Conservation (phyloP, 2,888 invertebrate genomes). For the Xiphydria camelus region DNA sequence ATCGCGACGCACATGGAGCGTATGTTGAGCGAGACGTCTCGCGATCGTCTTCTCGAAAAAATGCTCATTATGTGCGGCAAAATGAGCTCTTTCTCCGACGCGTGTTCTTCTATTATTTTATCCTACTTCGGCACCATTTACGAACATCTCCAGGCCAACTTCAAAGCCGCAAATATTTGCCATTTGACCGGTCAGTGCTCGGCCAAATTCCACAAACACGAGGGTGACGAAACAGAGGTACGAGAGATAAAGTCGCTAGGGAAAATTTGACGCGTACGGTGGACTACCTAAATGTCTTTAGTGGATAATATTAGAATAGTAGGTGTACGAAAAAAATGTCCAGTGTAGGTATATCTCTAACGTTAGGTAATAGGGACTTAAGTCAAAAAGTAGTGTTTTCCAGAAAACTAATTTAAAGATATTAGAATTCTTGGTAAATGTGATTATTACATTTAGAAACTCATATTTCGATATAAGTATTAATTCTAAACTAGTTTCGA, state of each 20-base stretch:
- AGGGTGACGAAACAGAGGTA: conserved; percentile 61
- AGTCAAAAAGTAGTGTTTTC: no score
- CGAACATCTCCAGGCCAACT: conserved; percentile 63
- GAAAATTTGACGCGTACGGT: no score
- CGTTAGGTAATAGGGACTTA: no score
- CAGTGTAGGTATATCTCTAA: no score
- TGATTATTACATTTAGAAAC: no score
- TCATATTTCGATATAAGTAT: no score
- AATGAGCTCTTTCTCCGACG: conserved; percentile 75
- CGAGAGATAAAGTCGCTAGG: not conserved
- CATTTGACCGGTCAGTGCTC: conserved; percentile 78
- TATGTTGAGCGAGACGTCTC: conserved; percentile 38
- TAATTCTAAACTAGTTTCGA: no score
- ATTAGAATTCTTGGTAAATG: no score
- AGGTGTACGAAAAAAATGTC: no score
- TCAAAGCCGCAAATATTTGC: conserved; percentile 71
- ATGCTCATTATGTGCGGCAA: conserved; percentile 66
- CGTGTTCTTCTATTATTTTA: conserved; percentile 74
- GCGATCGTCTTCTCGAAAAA: conserved; percentile 36
- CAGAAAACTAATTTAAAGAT: no score
- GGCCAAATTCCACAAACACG: conserved; percentile 68
- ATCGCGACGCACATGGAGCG: conserved; percentile 48
- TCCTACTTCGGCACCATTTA: conserved; percentile 76
- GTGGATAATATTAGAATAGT: no score
- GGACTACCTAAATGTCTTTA: no score